Base-by-base conservation (phyloP, 2,113 vertebrate genomes). In the Dunckerocampus dactyliophorus region DNA sequence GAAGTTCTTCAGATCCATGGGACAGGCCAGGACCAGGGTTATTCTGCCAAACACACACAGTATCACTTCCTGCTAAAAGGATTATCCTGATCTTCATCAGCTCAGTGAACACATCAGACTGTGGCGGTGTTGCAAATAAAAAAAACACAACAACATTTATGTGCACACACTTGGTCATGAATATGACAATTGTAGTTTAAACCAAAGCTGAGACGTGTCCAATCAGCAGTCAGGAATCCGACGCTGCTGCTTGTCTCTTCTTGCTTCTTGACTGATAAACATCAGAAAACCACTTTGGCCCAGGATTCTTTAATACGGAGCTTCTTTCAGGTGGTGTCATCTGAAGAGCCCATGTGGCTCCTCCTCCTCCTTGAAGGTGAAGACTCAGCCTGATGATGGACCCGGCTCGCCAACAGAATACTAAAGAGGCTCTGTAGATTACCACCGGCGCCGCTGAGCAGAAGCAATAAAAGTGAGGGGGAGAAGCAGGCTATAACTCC, bases 1-100 rank as follows among this genome's bases (percentile, higher is more conserved):
- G 82, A 99, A 99, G 78, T 99, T 99, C 92, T 99, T 99, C 89
- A 99, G 88, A 82, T 99, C 97, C 97, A 99, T 99, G 57, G 97
- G 97, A 81, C 97, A 99, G 78, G 96, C 95, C 85, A 99, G 88
- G 2, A 96, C 84, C 89, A 99, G 87, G 0, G 97, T 99, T 88
- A 99, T 96, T 86, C 97, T 99, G 90, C 50, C 4, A 74, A 65
- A 77, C 31, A 61, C 28, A 37, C 24, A 60, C 58, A 74, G 22
- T 15, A 47, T 59, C 62, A 69, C 9, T 65, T 31, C 51, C 9
- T 20, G 66, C 21, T 66, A 14, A 72, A 46, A 63, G 39, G 72
- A 75, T 71, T 68, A 75, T 43, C 57, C 43, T 5, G 20, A 54
- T 16, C 52, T 56, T 52, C 60, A 62, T 61, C 59, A 48, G 19